Evolutionary conservation across 1,140 invertebrate genomes (phyloP), one percentile per base, ranked within the genome.

Genomic region (Drosophila orosa): DNA sequence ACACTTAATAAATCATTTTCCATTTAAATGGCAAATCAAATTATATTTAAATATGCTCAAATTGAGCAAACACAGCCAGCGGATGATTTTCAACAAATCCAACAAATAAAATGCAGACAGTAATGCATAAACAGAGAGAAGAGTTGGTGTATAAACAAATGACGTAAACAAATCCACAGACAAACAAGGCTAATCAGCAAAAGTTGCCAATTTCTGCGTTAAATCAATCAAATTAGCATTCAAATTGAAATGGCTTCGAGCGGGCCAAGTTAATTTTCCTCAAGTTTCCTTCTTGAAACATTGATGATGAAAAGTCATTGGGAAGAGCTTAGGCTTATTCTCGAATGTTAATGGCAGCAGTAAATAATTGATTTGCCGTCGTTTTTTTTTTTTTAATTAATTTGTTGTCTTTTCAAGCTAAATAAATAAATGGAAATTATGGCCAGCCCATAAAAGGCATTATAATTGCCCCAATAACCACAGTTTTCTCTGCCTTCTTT

Each of bases 11-110:
- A 84, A 74, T 86, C 63, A 86, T 74, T 78, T 77, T 48, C 50
- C 69, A 77, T 84, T 66, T 39, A 69, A 77, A 73, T 62, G 82
- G 42, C 60, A 86, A 84, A 81, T 86, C 74, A 74, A 81, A 86
- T 84, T 78, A 81, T 74, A 78, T 78, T 61, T 69, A 85, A 84
- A 78, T 83, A 68, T 66, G 69, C 47, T 66, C 44, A 57, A 85
- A 84, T 68, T 66, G 45, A 65, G 55, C 60, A 61, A 85, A 73
- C 59, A 78, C 48, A 39, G 58, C 63, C 58, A 17, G 33, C 63
- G 63, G 62, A 33, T 61, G 40, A 35, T 65, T 44, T 22, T 27
- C 24, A 52, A 13, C 60, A 39, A 42, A 33, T 22, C 17, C 17
- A 3, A n/a, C 44, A 45, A 45, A n/a, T 25, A 35, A 6, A 56